Percentiles rank a stretch among this genome's conserved stretches.
phyloP scores from a whole-genome alignment of 2,888 invertebrate genomes.

The Lypha dubia region DNA sequence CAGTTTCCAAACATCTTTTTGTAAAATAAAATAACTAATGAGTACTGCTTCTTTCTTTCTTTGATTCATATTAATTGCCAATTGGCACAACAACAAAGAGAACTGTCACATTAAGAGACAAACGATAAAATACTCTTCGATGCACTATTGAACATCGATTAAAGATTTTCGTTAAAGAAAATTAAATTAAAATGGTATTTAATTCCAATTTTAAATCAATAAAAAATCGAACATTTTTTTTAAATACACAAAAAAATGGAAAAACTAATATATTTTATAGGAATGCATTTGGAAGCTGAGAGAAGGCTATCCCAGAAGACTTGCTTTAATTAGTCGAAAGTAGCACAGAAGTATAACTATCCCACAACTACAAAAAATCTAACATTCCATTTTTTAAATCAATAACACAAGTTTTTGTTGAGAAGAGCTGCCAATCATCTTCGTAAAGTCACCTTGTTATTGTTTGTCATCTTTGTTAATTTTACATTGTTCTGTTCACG shows the following conservation, averaged over 20 bases:
- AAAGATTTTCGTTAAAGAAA: constrained; percentile 19
- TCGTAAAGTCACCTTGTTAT: constrained; percentile 15
- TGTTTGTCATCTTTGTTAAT: constrained; percentile 53
- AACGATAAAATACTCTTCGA: constrained; percentile 25
- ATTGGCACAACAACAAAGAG: constrained; percentile 81
- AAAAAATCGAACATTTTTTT: not conserved
- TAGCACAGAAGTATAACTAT: constrained; percentile 2
- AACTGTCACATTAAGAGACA: constrained; percentile 77
- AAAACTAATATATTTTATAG: no score
- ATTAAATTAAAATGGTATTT: not conserved
- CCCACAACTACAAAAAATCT: not conserved
- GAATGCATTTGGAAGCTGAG: not conserved
- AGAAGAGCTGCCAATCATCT: constrained; percentile 34
- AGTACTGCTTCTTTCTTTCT: constrained; percentile 6
- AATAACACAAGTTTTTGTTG: not conserved
- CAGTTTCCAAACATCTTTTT: not conserved
- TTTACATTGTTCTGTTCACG: constrained; percentile 36
- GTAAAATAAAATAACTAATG: constrained; percentile 3
- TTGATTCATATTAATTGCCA: constrained; percentile 79
- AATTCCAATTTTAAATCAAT: not conserved
- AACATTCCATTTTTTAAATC: constrained; percentile 31
- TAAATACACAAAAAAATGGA: not conserved
- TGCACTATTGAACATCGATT: constrained; percentile 9
- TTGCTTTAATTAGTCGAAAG: not conserved
- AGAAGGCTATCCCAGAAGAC: not conserved